A percentile compares a stretch with the other conserved stretches of the same genome.
Conservation (phyloP, 2,113 vertebrate species). For the Sphaerodactylus townsendi region DNA sequence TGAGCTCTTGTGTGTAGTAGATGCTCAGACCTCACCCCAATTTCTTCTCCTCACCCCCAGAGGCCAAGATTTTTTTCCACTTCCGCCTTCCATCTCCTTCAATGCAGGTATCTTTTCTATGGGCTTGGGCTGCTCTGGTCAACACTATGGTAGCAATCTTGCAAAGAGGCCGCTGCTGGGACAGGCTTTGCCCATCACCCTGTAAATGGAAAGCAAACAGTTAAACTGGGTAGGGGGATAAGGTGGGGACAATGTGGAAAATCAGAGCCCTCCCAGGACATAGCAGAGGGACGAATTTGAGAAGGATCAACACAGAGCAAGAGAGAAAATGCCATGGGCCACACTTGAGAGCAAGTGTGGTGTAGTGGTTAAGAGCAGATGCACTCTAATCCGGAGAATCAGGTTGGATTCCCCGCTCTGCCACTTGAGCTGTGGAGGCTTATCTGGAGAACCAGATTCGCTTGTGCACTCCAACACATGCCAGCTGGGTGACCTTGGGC, state of each 20-base stretch:
- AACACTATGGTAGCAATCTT: not conserved
- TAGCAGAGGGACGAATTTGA: not conserved
- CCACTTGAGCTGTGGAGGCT: too few species aligned
- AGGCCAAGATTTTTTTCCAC: not conserved
- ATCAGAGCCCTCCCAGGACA: not conserved
- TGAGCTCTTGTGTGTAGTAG: not conserved
- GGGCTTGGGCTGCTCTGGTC: not conserved
- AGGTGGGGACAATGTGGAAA: not conserved
- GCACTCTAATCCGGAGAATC: too few species aligned
- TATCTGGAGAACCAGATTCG: too few species aligned
- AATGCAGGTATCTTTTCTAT: conserved; percentile 5
- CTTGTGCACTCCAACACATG: too few species aligned
- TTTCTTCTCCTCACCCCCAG: not conserved
- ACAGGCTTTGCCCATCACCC: conserved; percentile 4
- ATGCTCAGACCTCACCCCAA: too few species aligned
- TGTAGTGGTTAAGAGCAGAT: too few species aligned
- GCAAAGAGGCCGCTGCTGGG: conserved; percentile 12
- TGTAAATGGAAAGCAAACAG: not conserved
- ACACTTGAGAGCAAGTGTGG: too few species aligned
- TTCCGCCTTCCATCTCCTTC: conserved; percentile 5
- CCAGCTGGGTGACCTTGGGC: too few species aligned
- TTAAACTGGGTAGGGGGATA: not conserved
- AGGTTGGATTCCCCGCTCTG: too few species aligned
- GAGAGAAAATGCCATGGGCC: too few species aligned
- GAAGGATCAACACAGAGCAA: not conserved